phyloP scores from a whole-genome alignment of 1,140 invertebrate genomes.

The Bombus terrestris region DNA sequence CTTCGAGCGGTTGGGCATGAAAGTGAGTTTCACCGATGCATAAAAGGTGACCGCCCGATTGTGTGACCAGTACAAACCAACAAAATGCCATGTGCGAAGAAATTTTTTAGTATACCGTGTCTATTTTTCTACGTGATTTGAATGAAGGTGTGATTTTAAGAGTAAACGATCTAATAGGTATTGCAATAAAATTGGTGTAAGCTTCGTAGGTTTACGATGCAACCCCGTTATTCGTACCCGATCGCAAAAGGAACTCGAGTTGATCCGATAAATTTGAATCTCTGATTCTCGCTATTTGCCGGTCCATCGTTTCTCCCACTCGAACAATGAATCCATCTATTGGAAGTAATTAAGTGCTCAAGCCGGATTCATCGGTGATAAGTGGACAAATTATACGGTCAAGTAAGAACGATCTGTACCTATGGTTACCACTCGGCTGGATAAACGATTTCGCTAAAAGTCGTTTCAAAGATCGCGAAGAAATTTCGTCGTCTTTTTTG shows the following conservation, averaged over 20 bases:
- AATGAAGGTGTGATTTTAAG: background rate
- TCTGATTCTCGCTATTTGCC: background rate
- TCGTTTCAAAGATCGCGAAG: background rate
- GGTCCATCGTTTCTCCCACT: background rate
- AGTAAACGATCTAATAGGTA: background rate
- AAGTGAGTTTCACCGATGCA: conserved; percentile 53
- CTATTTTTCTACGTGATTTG: too few species aligned
- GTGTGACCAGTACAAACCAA: conserved; percentile 24
- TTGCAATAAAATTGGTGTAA: background rate
- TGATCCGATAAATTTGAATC: conserved; percentile 6
- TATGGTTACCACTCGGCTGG: too few species aligned
- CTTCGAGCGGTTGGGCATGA: conserved; percentile 37
- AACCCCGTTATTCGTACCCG: background rate
- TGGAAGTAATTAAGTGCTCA: conserved; percentile 9
- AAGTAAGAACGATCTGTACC: background rate
- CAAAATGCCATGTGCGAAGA: conserved; percentile 18
- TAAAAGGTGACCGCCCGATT: conserved; percentile 42
- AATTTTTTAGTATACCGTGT: background rate
- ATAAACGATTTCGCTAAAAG: background rate
- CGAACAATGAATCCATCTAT: conserved; percentile 2
- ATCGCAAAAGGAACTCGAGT: background rate
- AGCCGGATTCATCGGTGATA: background rate
- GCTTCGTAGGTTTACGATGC: background rate
- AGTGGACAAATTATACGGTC: conserved; percentile 7
- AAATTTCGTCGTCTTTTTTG: background rate